Base-by-base conservation (phyloP, 2,113 vertebrate species). In the Hippocampus comes region DNA sequence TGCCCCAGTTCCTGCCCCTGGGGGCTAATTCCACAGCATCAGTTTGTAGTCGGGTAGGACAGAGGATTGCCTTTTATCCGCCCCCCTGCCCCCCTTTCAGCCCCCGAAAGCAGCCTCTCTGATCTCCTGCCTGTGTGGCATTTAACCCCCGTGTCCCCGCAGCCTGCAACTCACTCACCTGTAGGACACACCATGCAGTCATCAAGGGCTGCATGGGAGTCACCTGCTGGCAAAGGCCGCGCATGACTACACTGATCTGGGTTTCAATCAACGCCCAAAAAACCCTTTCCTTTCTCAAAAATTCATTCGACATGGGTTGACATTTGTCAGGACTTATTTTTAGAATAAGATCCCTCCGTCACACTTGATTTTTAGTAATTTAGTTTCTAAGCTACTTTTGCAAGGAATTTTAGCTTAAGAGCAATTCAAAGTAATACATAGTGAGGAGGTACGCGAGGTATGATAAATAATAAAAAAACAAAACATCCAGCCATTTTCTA, bases 21-120 rank as follows among this genome's bases (percentile, higher is more conserved):
- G 83, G 84, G 89, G 88, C 90, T 90, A 86, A 92, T 92, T 92
- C 91, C 91, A 87, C 71, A 77, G 79, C 86, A 79, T 89, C 83
- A 79, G 86, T 85, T 84, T 87, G 85, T 81, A 84, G 84, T 87
- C 76, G 73, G 89, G 73, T 67, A 87, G 86, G 87, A 83, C 87
- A 76, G 79, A 80, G 82, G 77, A 77, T 82, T 79, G 87, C 77
- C 86, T 91, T 91, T 91, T 86, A 91, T 89, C 85, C 82, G 67
- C 84, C 57, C 11, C 84, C 51, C 51, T n/a, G n/a, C 7, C 20
- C 14, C 48, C 3, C 17, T 30, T 77, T 78, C 77, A 86, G 75
- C 84, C 86, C 81, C 79, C 79, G 59, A 25, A 25, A 25, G 25
- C 25, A 25, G 70, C 81, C 67, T 72, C 80, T 90, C 83, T 88